Conservation (phyloP, 2,888 invertebrate genomes). For the Chaitophorus viminalis region DNA sequence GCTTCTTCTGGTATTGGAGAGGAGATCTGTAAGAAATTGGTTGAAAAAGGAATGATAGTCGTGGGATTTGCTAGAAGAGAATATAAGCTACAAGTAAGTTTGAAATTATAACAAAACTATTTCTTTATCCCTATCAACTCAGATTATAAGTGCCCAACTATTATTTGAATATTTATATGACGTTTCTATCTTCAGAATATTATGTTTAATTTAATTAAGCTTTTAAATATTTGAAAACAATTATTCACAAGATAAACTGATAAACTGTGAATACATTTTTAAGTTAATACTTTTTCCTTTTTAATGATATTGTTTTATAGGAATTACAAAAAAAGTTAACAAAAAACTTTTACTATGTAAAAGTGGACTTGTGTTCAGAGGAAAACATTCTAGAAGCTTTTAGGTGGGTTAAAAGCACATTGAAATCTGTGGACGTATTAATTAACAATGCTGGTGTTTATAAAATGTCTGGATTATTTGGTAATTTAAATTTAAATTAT, state of each 20-base stretch:
- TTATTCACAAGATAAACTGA: no score
- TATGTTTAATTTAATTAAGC: neutral
- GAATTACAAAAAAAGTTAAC: neutral
- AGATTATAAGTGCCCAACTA: neutral
- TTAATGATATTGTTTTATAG: neutral
- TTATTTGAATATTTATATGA: neutral
- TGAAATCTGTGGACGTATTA: conserved; percentile 19
- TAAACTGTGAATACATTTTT: neutral
- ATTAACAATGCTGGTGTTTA: conserved; percentile 29
- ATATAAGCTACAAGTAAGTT: conserved; percentile 27
- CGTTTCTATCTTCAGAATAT: no score
- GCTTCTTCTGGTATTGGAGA: conserved; percentile 49
- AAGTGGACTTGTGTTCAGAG: conserved; percentile 28
- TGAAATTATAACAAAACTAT: neutral
- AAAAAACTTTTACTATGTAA: conserved; percentile 11
- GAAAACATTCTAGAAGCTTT: conserved; percentile 28
- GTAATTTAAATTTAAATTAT: neutral
- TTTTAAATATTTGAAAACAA: neutral
- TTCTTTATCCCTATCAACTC: neutral
- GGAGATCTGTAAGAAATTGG: conserved; percentile 19
- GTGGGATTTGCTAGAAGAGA: conserved; percentile 44
- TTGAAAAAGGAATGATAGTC: conserved; percentile 36
- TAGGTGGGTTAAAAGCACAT: neutral
- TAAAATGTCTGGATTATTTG: neutral
- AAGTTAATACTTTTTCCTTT: neutral